Evolutionary conservation across 1,140 invertebrate genomes (phyloP), one percentile per base, ranked within the genome.

Genomic region (Planococcus citri): DNA sequence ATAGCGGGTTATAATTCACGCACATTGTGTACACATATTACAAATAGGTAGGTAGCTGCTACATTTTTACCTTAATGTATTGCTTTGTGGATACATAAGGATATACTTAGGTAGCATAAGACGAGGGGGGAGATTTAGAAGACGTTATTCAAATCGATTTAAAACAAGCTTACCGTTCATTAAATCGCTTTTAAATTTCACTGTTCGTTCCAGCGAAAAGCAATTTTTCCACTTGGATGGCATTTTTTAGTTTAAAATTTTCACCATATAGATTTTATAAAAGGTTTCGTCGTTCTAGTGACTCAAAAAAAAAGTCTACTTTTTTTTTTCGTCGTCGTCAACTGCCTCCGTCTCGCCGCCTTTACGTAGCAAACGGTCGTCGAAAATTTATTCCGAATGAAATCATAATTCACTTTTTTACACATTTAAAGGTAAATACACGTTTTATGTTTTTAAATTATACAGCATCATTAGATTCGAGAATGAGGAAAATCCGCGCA

Each of bases 111-210:
- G n/a, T n/a, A n/a, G n/a, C n/a, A n/a, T n/a, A n/a, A n/a, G n/a
- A n/a, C n/a, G n/a, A n/a, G n/a, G n/a, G n/a, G n/a, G n/a, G n/a
- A n/a, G n/a, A n/a, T n/a, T n/a, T n/a, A 51, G 17, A 51, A n/a
- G 17, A 51, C 17, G 41, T 51, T 51, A 51, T 51, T 51, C 41
- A 51, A 51, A 51, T 51, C 41, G 41, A 51, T 51, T 51, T 51
- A 51, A 51, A 51, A 51, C 25, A 64, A 64, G 25, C 60, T 64
- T 64, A 17, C 25, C 17, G 60, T 64, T 64, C 22, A 64, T 64
- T 64, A 64, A 64, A 64, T 64, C 25, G 22, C 60, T 64, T 64
- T 64, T 25, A 64, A 64, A 64, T 64, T 64, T 64, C 17, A 64
- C 25, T 4, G 60, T 64, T 64, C 20, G 60, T 64, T 64, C 25